Conservation (phyloP, 2,797 vertebrate genomes). For the Micromesistius poutassou region DNA sequence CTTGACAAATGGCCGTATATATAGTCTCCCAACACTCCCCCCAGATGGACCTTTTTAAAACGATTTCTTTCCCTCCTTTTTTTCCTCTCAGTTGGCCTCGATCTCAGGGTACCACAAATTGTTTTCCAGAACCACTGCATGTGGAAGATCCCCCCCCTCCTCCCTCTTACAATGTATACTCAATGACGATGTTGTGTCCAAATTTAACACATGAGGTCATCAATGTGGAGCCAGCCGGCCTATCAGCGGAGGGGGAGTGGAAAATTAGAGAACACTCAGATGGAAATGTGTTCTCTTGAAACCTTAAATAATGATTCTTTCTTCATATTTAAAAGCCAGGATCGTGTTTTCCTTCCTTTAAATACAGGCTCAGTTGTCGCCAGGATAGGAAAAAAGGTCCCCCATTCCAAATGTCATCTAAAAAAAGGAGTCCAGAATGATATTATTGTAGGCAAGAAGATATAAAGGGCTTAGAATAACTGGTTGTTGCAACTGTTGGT, state of each 20-base stretch:
- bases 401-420: no score
- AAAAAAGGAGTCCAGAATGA: no score
- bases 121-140: constrained; percentile 75
- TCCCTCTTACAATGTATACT: constrained; percentile 63
- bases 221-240: constrained; percentile 51
- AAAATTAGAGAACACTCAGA: constrained; percentile 30
- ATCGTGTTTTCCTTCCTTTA: constrained; percentile 27
- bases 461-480: no score
- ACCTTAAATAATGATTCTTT: constrained; percentile 8
- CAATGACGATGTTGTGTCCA: constrained; percentile 59
- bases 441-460: no score
- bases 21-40: constrained; percentile 58
- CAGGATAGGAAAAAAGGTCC: constrained; percentile 28
- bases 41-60: constrained; percentile 1
- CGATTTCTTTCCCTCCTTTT: constrained; percentile 2
- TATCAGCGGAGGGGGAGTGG: constrained; percentile 31
- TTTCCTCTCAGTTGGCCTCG: constrained; percentile 53
- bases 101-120: constrained; percentile 74
- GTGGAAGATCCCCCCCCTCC: constrained; percentile 72
- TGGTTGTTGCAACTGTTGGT: no score
- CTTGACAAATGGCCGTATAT: constrained; percentile 62
- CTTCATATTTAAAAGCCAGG: constrained; percentile 17
- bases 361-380: constrained; percentile 20
- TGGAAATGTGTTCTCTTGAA: constrained; percentile 41
- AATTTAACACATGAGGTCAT: constrained; percentile 74